These are phyloP conservation scores for Raphicerus campestris DNA, from an alignment of 2,113 vertebrate genomes.

Conservation along the genomic window DNA sequence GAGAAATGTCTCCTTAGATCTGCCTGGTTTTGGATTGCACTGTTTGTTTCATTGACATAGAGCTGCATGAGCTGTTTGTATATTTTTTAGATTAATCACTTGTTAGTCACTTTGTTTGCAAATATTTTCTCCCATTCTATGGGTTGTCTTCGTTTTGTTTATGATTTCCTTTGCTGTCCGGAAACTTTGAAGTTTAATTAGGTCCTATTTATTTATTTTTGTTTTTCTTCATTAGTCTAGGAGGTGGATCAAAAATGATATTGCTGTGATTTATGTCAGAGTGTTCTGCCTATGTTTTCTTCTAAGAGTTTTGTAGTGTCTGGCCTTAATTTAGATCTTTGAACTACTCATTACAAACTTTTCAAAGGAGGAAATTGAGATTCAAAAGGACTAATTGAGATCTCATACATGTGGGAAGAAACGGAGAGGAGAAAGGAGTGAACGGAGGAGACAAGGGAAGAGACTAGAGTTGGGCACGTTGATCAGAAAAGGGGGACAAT, in stretches of 20 bases:
- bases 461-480: not conserved
- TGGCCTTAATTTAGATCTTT: not conserved
- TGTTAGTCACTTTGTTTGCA: not conserved
- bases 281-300: not conserved
- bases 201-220: not conserved
- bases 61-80: not conserved
- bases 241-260: not conserved
- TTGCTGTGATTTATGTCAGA: not conserved
- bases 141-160: not conserved
- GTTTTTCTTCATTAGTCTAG: not conserved
- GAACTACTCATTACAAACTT: not conserved
- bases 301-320: not conserved
- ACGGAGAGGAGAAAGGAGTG: not conserved
- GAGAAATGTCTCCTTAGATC: not conserved
- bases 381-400: not conserved
- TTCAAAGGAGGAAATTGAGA: not conserved
- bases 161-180: not conserved
- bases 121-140: not conserved
- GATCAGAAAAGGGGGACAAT: not conserved
- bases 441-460: not conserved
- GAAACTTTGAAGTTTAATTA: not conserved
- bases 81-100: not conserved
- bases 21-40: not conserved
- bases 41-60: not conserved
- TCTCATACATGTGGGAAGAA: not conserved